Conservation (phyloP, 37 sponge, comb jelly and placozoan species). For the Halisarca cf. caerulea region DNA sequence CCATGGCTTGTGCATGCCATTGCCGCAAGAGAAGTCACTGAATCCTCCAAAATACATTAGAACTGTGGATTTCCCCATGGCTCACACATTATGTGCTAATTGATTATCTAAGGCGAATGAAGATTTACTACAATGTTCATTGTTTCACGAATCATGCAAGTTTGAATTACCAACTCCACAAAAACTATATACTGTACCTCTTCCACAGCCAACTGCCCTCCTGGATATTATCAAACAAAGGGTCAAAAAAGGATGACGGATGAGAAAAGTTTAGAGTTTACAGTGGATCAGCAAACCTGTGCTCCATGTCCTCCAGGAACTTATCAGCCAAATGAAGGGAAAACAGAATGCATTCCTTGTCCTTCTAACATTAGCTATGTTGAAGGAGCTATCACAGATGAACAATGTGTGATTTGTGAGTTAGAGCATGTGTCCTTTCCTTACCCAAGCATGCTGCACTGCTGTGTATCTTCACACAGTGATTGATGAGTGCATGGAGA, state of each 20-base stretch:
- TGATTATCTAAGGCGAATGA: no score
- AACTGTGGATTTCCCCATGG: no score
- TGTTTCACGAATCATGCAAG: no score
- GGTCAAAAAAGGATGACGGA: not conserved
- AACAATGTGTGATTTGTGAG: not conserved
- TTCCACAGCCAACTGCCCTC: not conserved
- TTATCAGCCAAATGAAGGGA: slow-evolving; percentile 2
- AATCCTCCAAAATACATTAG: no score
- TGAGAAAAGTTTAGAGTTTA: not conserved
- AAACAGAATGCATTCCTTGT: not conserved
- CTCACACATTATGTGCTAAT: no score
- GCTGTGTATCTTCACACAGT: not conserved
- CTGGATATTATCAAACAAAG: not conserved
- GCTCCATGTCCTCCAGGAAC: not conserved
- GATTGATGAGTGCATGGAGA: not conserved
- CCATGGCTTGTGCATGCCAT: no score
- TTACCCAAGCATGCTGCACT: no score
- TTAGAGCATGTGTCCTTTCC: no score
- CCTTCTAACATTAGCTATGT: not conserved
- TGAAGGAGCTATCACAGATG: slow-evolving; percentile 10
- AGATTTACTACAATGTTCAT: no score
- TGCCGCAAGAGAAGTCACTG: no score
- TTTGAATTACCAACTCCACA: no score
- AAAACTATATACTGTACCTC: no score
- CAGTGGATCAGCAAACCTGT: not conserved